Conservation (phyloP, 2,888 invertebrate genomes). For the Andrena haemorrhoa region DNA sequence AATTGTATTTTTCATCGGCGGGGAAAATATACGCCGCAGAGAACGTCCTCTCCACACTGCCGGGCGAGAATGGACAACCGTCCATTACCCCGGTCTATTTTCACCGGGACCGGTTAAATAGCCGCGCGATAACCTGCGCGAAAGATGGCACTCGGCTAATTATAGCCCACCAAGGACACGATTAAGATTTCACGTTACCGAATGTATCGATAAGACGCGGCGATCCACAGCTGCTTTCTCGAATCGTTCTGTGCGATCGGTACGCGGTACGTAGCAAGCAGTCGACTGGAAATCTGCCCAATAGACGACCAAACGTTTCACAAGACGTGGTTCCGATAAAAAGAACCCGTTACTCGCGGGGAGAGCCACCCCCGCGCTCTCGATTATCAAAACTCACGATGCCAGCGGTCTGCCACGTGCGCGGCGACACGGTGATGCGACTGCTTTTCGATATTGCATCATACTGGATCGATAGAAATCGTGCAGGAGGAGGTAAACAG, state of each 20-base stretch:
- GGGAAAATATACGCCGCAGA: neutral
- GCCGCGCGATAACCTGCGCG: slow-evolving; percentile 27
- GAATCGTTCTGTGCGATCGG: too few species aligned
- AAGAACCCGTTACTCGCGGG: neutral
- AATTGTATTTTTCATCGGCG: slow-evolving; percentile 13
- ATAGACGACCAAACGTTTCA: too few species aligned
- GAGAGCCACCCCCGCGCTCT: neutral
- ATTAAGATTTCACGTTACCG: slow-evolving; percentile 12
- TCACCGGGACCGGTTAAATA: slow-evolving; percentile 19
- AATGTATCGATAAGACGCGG: neutral
- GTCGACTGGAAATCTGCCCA: too few species aligned
- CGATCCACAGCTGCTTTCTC: too few species aligned
- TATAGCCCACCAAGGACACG: slow-evolving; percentile 20
- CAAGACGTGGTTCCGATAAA: neutral
- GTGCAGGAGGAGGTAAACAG: slow-evolving; percentile 2
- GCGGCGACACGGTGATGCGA: slow-evolving; percentile 31
- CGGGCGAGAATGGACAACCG: neutral
- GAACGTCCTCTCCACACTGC: neutral
- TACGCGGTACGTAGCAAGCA: too few species aligned
- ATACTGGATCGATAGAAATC: slow-evolving; percentile 13
- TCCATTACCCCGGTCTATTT: slow-evolving; percentile 28
- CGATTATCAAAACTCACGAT: neutral
- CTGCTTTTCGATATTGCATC: slow-evolving; percentile 33
- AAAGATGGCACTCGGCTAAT: slow-evolving; percentile 23
- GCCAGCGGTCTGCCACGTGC: neutral